Evolutionary conservation across 2,888 invertebrate genomes (phyloP), one percentile per base, ranked within the genome.

Genomic region (Periphyllus acericola): DNA sequence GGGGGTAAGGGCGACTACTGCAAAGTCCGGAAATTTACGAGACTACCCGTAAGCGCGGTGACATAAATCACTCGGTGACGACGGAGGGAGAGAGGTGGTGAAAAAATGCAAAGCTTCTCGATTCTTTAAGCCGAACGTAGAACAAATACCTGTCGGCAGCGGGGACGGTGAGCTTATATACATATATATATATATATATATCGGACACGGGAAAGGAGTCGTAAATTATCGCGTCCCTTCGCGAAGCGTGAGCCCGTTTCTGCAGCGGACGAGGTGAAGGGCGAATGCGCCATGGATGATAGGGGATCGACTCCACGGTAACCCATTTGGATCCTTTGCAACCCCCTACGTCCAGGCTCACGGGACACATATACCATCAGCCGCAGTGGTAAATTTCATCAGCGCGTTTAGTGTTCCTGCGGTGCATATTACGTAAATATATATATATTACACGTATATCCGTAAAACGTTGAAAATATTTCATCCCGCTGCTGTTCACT

Each of bases 61-160:
- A 76, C 36, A 76, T 76, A 76, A 76, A 76, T 76, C 76, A 76
- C n/a, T 40, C 46, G 11, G n/a, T n/a, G 46, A 25, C 34, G n/a
- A 21, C 25, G 46, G n/a, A 4, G 75, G 21, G 3, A 36, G 36
- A 4, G 32, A 74, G 21, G 55, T 21, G 55, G 55, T 60, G 60
- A 60, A 60, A 60, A 25, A 60, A 72, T 60, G 32, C 72, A 34
- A 34, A 29, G 72, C 19, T 72, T 72, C 34, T 32, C 25, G 32
- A 72, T 17, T 72, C 29, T 72, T 72, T 72, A 72, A 72, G 72
- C 34, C 32, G 72, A 72, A 32, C 29, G 72, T 32, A 29, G 34
- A 29, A 72, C 34, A 72, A 72, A 72, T 72, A 29, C 32, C 72
- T 72, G 72, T 32, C 72, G 11, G 72, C 32, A 29, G 4, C 19